Conservation (phyloP, 2,113 vertebrate genomes). For the Orycteropus afer region DNA sequence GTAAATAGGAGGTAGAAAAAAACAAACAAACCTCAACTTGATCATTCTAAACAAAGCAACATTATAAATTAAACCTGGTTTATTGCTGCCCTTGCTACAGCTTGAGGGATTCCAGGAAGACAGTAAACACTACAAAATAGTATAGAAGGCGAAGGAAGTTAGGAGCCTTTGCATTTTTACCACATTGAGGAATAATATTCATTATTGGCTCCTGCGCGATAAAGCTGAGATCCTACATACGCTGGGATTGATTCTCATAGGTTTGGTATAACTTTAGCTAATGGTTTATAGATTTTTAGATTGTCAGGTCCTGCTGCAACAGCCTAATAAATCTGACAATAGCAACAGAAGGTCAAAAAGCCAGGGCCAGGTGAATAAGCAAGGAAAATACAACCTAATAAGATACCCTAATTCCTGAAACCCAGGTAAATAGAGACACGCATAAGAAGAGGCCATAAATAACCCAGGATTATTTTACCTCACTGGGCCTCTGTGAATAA, state of each 20-base stretch:
- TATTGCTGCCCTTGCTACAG: conserved; percentile 24
- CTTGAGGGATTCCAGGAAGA: background rate
- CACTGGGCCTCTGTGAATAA: background rate
- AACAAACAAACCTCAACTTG: background rate
- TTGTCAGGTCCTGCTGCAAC: background rate
- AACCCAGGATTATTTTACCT: background rate
- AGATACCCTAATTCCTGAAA: background rate
- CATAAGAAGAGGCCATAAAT: background rate
- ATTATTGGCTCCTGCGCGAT: conserved; percentile 53
- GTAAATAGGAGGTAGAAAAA: background rate
- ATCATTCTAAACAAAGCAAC: conserved; percentile 29
- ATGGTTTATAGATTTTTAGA: conserved; percentile 41
- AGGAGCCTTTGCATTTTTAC: conserved; percentile 32
- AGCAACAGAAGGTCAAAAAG: conserved; percentile 52
- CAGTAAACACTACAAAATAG: conserved; percentile 53
- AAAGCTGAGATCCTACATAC: conserved; percentile 40
- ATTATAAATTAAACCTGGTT: background rate
- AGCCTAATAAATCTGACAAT: conserved; percentile 36
- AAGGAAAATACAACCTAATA: background rate
- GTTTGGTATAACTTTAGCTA: conserved; percentile 44
- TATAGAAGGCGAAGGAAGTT: conserved; percentile 44
- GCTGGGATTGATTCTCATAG: conserved; percentile 38
- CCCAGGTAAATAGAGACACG: background rate
- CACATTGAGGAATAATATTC: conserved; percentile 61
- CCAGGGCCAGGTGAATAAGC: background rate